phyloP scores from a whole-genome alignment of 2,797 vertebrate genomes.

The Triplophysa yarkandensis region DNA sequence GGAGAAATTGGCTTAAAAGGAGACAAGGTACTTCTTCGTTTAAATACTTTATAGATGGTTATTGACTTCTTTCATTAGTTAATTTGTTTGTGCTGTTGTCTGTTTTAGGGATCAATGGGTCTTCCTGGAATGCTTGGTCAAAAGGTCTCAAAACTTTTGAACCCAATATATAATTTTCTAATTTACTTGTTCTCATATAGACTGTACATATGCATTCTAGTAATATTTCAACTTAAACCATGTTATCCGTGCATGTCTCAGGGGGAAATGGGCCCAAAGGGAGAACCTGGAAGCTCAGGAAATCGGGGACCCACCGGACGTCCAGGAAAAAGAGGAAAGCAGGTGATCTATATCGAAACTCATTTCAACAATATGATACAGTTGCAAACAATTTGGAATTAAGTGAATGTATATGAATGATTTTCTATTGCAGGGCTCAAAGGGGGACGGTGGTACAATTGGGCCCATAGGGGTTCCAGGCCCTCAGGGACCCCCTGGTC shows the following conservation, averaged over 20 bases:
- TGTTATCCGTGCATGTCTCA: constrained; percentile 57
- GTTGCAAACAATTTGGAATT: neutral
- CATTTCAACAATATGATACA: neutral
- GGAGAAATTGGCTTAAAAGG: constrained; percentile 89
- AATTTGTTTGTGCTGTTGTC: constrained; percentile 28
- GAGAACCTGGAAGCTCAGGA: constrained; percentile 88
- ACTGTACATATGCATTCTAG: too few species aligned
- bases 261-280: constrained; percentile 99
- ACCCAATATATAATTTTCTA: neutral
- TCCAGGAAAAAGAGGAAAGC: constrained; percentile 97
- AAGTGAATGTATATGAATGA: constrained; percentile 9
- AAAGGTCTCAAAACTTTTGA: constrained; percentile 78
- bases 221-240: too few species aligned
- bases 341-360: constrained; percentile 72
- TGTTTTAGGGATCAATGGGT: constrained; percentile 87
- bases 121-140: constrained; percentile 97
- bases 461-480: constrained; percentile 88
- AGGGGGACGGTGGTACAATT: constrained; percentile 82
- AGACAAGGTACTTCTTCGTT: constrained; percentile 85
- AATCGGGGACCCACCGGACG: constrained; percentile 93
- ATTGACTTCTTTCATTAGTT: too few species aligned
- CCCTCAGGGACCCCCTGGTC: constrained; percentile 86
- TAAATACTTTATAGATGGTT: too few species aligned
- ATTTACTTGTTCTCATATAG: too few species aligned
- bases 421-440: constrained; percentile 81